Base-by-base conservation (phyloP, 1,140 invertebrate species). In the Cotesia vestalis region DNA sequence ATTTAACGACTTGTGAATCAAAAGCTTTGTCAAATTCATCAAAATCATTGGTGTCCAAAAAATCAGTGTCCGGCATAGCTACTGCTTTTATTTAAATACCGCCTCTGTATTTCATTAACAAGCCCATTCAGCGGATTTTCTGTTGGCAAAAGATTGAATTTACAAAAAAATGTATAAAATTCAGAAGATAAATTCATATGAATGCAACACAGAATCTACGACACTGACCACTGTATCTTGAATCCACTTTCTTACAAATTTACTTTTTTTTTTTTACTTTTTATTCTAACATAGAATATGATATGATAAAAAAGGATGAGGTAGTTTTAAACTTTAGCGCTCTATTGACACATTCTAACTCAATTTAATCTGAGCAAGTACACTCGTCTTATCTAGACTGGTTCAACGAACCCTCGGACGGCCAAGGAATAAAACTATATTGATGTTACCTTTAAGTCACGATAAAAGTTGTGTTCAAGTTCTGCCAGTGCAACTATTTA, bases 61-160 rank as follows among this genome's bases (percentile, higher is more conserved):
- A 77, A 9, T 78, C 69, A 2, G 61, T 27, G 27, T 79, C 73
- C 52, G 57, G 51, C 27, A 38, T 11, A 71, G 27, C 5, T 14
- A 20, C 14, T 36, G 20, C 5, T 70, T 66, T 61, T 69, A 67
- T 72, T 76, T 53, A 72, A 73, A 69, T 78, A 74, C 62, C 68
- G 76, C 69, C 73, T 73, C 51, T 55, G 71, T 57, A 52, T 77
- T 57, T 69, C 66, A 46, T 69, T 40, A 62, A 72, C 4, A 62
- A 71, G 73, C 76, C 78, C 75, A 78, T 77, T 51, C 77, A 77
- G 68, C 59, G 63, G 36, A 40, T 61, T 57, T 74, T 72, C 8
- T 69, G 59, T 27, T 59, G 34, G 27, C 1, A 27, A 52, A 34
- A 60, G 40, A 46, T 11, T 9, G 11, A 46, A 46, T 46, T 9